A percentile compares a stretch with the other conserved stretches of the same genome.
phyloP scores from a whole-genome alignment of 1,140 invertebrate genomes.

The Zaprionus davidi region DNA sequence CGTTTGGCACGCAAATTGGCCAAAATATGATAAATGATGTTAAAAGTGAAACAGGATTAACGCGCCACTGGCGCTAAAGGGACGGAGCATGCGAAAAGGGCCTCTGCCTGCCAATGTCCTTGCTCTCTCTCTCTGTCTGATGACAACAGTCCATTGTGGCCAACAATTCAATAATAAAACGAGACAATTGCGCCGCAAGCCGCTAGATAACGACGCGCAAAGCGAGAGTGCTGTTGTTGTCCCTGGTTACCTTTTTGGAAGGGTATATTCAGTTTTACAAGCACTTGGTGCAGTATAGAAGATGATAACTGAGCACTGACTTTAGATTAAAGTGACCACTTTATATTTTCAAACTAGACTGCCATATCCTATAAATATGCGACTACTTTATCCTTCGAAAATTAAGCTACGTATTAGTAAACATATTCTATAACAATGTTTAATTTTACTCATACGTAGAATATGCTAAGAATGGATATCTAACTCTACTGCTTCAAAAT shows the following conservation, averaged over 20 bases:
- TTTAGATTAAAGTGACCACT: too few relatives aligned
- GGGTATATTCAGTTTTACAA: neutral
- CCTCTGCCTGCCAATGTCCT: neutral
- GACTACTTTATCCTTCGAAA: too few relatives aligned
- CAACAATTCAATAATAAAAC: slow-evolving; percentile 47
- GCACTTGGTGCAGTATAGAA: neutral
- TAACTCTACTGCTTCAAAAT: too few relatives aligned
- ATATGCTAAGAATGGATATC: too few relatives aligned
- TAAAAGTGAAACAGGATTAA: slow-evolving; percentile 68
- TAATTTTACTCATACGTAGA: too few relatives aligned
- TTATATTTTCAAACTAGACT: too few relatives aligned
- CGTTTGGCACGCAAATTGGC: slow-evolving; percentile 65
- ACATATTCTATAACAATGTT: too few relatives aligned
- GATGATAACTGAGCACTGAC: too few relatives aligned
- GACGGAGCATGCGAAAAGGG: neutral
- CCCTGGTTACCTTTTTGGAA: neutral
- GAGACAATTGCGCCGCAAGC: slow-evolving; percentile 18
- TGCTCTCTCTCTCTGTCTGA: neutral
- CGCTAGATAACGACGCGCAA: neutral
- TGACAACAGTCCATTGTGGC: slow-evolving; percentile 32
- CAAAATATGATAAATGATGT: slow-evolving; percentile 78
- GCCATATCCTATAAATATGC: too few relatives aligned
- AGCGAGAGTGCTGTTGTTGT: neutral
- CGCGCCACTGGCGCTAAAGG: slow-evolving; percentile 36
- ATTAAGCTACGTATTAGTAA: too few relatives aligned